phyloP scores from a whole-genome alignment of 2,113 vertebrate species.

The Ptychochromis oligacanthus region DNA sequence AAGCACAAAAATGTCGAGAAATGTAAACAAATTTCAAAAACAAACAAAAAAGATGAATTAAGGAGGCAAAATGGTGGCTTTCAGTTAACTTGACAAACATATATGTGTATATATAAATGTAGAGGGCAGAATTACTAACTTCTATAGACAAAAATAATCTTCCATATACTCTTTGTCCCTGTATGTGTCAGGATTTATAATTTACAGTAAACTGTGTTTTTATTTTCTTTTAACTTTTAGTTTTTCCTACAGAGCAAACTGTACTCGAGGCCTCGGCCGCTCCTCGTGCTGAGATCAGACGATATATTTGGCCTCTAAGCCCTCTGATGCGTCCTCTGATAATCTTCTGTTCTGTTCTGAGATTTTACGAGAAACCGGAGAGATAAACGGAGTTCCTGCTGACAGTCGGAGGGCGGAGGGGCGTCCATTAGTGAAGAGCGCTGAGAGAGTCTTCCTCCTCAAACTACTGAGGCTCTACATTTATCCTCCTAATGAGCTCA shows the following conservation, averaged over 20 bases:
- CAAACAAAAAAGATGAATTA: too few species aligned
- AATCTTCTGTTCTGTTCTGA: not conserved
- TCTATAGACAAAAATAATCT: not conserved
- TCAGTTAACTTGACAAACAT: too few species aligned
- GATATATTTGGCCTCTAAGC: not conserved
- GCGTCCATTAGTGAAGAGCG: not conserved
- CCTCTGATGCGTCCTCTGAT: not conserved
- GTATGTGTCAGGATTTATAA: not conserved
- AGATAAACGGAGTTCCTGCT: not conserved
- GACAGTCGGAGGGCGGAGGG: slow-evolving; percentile 4
- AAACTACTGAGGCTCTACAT: not conserved
- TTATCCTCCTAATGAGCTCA: not conserved
- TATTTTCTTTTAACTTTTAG: not conserved
- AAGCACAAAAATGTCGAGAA: too few species aligned
- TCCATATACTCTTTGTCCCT: too few species aligned
- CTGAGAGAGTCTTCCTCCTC: slow-evolving; percentile 15
- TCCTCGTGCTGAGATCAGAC: not conserved
- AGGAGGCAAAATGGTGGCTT: too few species aligned
- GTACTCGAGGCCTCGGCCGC: not conserved
- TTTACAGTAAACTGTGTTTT: not conserved
- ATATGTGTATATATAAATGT: too few species aligned
- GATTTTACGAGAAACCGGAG: not conserved
- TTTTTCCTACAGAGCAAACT: not conserved
- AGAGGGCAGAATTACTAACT: too few species aligned
- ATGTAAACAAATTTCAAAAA: too few species aligned